A percentile compares a stretch with the other conserved stretches of the same genome.
phyloP scores from a whole-genome alignment of 2,888 invertebrate species.

The Ashinkailepas kermadecensis region DNA sequence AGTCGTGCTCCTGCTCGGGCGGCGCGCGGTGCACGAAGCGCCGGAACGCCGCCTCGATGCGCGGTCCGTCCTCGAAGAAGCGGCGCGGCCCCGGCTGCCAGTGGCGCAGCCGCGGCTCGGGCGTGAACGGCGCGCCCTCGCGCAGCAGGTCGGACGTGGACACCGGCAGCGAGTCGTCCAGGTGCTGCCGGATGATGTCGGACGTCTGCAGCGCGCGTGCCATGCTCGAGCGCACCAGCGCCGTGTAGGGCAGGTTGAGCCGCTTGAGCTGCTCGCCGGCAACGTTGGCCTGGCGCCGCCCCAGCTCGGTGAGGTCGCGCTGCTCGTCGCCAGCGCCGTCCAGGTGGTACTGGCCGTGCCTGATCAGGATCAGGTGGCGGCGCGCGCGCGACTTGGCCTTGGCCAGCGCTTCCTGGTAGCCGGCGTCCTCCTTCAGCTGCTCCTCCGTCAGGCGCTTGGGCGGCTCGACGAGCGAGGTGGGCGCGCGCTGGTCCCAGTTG shows the following conservation, averaged over 20 bases:
- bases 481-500: conserved; percentile 15
- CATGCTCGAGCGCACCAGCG: conserved; percentile 83
- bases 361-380: conserved; percentile 78
- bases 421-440: not conserved
- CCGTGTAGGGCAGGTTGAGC: conserved; percentile 68
- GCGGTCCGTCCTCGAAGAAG: conserved; percentile 85
- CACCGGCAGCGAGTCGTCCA: conserved; percentile 50
- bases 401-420: conserved; percentile 44
- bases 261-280: conserved; percentile 71
- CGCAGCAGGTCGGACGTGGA: conserved; percentile 65
- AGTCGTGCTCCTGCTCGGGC: conserved; percentile 67
- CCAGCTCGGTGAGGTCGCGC: conserved; percentile 64
- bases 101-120: conserved; percentile 79
- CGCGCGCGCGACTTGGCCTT: conserved; percentile 54
- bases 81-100: conserved; percentile 81
- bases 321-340: conserved; percentile 31
- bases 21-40: conserved; percentile 86
- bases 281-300: conserved; percentile 73
- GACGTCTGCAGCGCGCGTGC: conserved; percentile 87
- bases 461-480: not conserved
- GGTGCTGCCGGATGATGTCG: conserved; percentile 62
- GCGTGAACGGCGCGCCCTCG: conserved; percentile 91
- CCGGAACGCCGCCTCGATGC: conserved; percentile 93
- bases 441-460: not conserved
- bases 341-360: conserved; percentile 87